Evolutionary conservation across 2,888 invertebrate species (phyloP), one percentile per base, ranked within the genome.

Genomic region (Calephelis perditalis): DNA sequence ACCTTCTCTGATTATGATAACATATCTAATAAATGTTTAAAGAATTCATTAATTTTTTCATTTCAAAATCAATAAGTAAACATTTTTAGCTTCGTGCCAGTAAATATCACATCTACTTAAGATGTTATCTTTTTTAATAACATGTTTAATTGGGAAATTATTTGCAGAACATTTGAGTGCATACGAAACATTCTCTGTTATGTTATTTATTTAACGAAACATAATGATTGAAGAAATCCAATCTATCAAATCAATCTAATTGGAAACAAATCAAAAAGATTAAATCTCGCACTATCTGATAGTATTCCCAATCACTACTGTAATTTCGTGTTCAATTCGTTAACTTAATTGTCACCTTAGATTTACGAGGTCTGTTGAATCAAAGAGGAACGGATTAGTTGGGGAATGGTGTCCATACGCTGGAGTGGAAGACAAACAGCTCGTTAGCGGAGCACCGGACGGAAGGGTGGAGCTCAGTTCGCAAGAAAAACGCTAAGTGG

Each of bases 401-500:
- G 55, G 61, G 67, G 65, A 60, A 65, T 64, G 66, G 60, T 63
- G 68, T 65, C 65, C 64, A 60, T 63, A 79, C 78, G 76, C 74
- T 74, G 77, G 75, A 83, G 80, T 84, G 81, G 83, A 86, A 85
- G 85, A 90, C 90, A 90, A 90, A 89, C 88, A 88, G 82, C 88
- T 89, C 89, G 90, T 90, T 90, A 90, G 81, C 77, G 76, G 79
- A 77, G 75, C 79, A 77, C 74, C 73, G 75, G 76, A 79, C 84
- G 87, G 87, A 89, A 88, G 90, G 89, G 89, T 87, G 90, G 86
- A 87, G 84, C 84, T 81, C 79, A 82, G 82, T 83, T 85, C 82
- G 81, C 86, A 88, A 89, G 86, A 88, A 89, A 88, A 88, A 82
- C 85, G 87, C 84, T 89, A 90, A 90, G 90, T 89, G 86, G 88